Conservation (phyloP, 64 coral and sea anemone genomes). For the Pachyseris speciosa region DNA sequence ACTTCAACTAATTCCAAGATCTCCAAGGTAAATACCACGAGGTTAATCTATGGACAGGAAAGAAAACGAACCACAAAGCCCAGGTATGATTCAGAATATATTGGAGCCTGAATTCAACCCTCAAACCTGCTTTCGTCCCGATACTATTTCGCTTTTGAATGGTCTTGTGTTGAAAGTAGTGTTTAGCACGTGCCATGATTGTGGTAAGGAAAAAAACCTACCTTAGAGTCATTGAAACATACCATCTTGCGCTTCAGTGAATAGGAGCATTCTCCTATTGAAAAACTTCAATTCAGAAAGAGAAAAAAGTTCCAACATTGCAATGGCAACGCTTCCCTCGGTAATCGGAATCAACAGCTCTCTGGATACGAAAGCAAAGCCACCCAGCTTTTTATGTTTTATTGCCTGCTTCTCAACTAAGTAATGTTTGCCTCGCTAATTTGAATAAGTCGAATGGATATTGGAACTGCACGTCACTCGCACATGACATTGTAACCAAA, state of each 20-base stretch:
- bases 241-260: not conserved
- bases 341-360: slow-evolving; percentile 5
- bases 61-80: not conserved
- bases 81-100: too few relatives aligned
- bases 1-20: not conserved
- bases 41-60: not conserved
- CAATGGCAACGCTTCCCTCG: not conserved
- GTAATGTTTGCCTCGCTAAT: slow-evolving; percentile 78
- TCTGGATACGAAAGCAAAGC: not conserved
- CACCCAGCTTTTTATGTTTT: slow-evolving; percentile 14
- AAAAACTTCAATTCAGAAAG: not conserved
- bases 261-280: not conserved
- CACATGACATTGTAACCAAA: slow-evolving; percentile 71
- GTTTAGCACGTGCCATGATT: not conserved
- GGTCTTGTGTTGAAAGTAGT: not conserved
- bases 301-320: too few relatives aligned
- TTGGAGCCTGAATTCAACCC: too few relatives aligned
- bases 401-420: slow-evolving; percentile 38
- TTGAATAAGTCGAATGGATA: slow-evolving; percentile 82
- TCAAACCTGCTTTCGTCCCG: too few relatives aligned
- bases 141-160: not conserved
- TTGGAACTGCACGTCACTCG: slow-evolving; percentile 65
- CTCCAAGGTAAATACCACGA: not conserved
- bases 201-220: not conserved
- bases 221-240: not conserved